These are phyloP conservation scores for Cotesia glomerata DNA, from an alignment of 1,140 invertebrate species.

Conservation along the genomic window DNA sequence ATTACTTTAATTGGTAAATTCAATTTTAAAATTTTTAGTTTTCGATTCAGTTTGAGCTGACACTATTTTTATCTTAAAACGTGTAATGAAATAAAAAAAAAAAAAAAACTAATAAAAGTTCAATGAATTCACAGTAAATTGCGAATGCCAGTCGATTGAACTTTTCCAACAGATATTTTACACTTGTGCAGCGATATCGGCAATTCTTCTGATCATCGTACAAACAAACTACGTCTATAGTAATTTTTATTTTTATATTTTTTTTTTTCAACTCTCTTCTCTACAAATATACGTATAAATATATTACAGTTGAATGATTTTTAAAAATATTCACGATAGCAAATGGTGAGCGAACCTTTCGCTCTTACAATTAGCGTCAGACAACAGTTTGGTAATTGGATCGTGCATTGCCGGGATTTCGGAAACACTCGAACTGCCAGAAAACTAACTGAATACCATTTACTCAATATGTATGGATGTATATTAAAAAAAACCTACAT, in stretches of 20 bases:
- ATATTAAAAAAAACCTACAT: no score
- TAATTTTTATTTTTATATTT: neutral
- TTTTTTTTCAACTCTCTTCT: neutral
- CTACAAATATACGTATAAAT: neutral
- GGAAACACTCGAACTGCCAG: slow-evolving; percentile 40
- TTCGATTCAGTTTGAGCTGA: no score
- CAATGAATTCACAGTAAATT: neutral
- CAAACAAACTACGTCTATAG: neutral
- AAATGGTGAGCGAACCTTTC: neutral
- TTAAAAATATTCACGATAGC: neutral
- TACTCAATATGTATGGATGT: no score
- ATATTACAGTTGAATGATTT: no score
- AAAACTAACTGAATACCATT: neutral
- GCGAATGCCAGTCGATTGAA: neutral
- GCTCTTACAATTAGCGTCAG: neutral
- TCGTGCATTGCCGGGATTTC: slow-evolving; percentile 39
- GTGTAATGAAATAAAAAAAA: neutral
- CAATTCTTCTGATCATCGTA: neutral
- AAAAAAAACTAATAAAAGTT: neutral
- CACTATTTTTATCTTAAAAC: no score
- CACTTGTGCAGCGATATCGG: slow-evolving; percentile 26
- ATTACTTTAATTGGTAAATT: no score
- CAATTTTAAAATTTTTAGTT: no score
- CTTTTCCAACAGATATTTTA: slow-evolving; percentile 15
- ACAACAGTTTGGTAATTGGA: slow-evolving; percentile 39